Evolutionary conservation across 2,888 invertebrate genomes (phyloP).

Genomic region (Leucophenga montana): DNA sequence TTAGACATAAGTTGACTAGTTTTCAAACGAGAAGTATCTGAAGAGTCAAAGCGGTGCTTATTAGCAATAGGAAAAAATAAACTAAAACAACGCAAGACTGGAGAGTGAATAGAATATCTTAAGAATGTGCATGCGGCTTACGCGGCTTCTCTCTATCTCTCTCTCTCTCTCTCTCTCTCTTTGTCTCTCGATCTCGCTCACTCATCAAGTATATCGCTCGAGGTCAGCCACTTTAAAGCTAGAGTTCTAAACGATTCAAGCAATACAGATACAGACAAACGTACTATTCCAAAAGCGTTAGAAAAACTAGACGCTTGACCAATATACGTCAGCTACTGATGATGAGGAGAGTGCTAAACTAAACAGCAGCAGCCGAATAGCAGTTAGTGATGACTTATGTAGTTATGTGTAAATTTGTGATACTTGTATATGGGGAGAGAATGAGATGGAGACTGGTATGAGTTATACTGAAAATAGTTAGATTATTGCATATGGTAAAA

Average conservation of each 20-base stretch:
- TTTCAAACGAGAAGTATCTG: neutral
- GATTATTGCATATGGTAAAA: neutral
- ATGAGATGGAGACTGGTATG: no score
- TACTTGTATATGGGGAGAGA: no score
- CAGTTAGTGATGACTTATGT: neutral
- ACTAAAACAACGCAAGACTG: constrained; percentile 2
- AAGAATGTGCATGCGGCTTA: no score
- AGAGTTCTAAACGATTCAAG: no score
- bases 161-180: no score
- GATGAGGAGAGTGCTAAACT: neutral
- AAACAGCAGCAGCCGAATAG: neutral
- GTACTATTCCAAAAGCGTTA: no score
- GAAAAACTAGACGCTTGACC: constrained; percentile 11
- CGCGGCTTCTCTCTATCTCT: neutral
- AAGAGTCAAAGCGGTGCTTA: no score
- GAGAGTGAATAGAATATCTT: constrained; percentile 21
- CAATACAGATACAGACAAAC: no score
- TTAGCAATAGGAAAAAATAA: constrained; percentile 14
- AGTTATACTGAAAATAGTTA: no score
- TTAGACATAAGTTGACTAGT: constrained; percentile 46
- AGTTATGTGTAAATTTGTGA: no score
- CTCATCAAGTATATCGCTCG: constrained; percentile 45
- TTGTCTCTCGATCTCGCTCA: no score
- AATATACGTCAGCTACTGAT: constrained; percentile 12
- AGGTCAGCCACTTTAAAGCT: constrained; percentile 55